Percentiles rank a stretch among this genome's conserved stretches.
Conservation (phyloP, 2,797 vertebrate genomes). For the Limosa lapponica region DNA sequence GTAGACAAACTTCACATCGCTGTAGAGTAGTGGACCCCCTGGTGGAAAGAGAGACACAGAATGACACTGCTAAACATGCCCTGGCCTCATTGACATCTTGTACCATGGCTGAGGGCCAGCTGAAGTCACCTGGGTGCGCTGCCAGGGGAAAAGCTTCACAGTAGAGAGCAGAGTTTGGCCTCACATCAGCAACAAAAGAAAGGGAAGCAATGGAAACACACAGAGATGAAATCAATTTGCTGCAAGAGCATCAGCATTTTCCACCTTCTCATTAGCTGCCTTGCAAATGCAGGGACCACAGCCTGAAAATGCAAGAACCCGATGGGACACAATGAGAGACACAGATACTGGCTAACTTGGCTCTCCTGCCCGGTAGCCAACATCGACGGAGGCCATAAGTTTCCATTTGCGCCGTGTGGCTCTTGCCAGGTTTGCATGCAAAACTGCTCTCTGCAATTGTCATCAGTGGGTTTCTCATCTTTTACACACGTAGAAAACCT, state of each 20-base stretch:
- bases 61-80: not conserved
- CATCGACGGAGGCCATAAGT: accelerated
- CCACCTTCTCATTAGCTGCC: not conserved
- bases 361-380: not conserved
- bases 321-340: accelerated
- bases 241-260: not conserved
- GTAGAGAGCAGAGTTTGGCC: not conserved
- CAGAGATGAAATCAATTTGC: not conserved
- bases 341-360: not conserved
- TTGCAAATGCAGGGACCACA: not conserved
- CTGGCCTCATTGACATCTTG: not conserved
- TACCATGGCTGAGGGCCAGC: not conserved
- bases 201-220: not conserved
- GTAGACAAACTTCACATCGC: conserved; percentile 85
- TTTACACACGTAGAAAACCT: not conserved
- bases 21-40: conserved; percentile 92
- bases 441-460: not conserved
- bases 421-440: not conserved
- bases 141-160: not conserved
- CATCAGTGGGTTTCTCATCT: not conserved
- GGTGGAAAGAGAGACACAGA: not conserved
- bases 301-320: not conserved
- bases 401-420: not conserved
- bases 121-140: accelerated
- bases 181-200: not conserved